phyloP scores from a whole-genome alignment of 2,888 invertebrate species.

The Drosophila cyrtoloma region DNA sequence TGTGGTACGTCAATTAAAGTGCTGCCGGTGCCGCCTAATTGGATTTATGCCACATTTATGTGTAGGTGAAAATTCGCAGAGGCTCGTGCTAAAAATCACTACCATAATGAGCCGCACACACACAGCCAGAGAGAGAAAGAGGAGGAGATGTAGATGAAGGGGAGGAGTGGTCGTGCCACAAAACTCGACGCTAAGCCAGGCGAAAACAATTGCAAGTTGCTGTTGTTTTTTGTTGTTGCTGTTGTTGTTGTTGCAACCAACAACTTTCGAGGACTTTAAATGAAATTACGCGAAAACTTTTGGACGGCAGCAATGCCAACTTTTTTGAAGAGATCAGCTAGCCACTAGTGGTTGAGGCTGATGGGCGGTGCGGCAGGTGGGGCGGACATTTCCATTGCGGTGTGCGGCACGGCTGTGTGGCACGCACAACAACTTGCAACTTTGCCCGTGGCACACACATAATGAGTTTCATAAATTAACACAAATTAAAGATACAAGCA shows the following conservation, averaged over 20 bases:
- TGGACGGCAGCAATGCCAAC: conserved; percentile 58
- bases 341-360: background rate
- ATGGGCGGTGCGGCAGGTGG: background rate
- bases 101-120: conserved; percentile 61
- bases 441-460: conserved; percentile 46
- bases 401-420: conserved; percentile 30
- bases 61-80: conserved; percentile 75
- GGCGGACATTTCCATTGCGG: conserved; percentile 45
- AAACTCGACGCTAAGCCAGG: conserved; percentile 51
- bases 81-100: conserved; percentile 71
- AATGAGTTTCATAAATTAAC: conserved; percentile 82
- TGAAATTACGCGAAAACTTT: conserved; percentile 81
- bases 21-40: conserved; percentile 77
- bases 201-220: conserved; percentile 72
- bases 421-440: conserved; percentile 62
- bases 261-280: conserved; percentile 81
- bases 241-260: conserved; percentile 29
- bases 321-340: conserved; percentile 75
- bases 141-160: background rate
- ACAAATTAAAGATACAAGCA: conserved; percentile 76
- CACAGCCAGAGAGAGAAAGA: background rate
- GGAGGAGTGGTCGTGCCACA: conserved; percentile 54
- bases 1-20: conserved; percentile 73
- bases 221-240: conserved; percentile 5
- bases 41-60: conserved; percentile 80